Evolutionary conservation across 2,888 invertebrate genomes (phyloP).

Genomic region (Polylopha cassiicola): DNA sequence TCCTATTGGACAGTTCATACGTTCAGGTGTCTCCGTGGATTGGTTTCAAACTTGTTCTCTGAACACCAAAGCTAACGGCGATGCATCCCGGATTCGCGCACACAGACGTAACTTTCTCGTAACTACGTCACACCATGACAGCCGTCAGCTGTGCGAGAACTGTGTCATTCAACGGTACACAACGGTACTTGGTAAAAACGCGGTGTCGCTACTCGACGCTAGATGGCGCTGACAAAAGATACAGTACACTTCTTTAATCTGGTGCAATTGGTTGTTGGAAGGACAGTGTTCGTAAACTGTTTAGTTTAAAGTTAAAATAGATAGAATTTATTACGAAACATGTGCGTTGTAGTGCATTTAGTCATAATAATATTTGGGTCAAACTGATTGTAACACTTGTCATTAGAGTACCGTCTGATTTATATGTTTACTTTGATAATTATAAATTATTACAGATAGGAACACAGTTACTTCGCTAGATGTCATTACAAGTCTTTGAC

Average conservation of each 20-base stretch:
- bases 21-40: background rate
- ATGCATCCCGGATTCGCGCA: conserved; percentile 56
- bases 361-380: conserved; percentile 35
- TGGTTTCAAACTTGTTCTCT: conserved; percentile 35
- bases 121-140: conserved; percentile 40
- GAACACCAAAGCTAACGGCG: conserved; percentile 37
- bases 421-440: background rate
- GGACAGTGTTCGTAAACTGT: too few species aligned
- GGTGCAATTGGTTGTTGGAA: too few species aligned
- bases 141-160: conserved; percentile 65
- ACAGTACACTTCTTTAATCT: too few species aligned
- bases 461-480: conserved; percentile 33
- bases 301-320: conserved; percentile 8
- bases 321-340: conserved; percentile 24
- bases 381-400: conserved; percentile 31
- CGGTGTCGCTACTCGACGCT: conserved; percentile 49
- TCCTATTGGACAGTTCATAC: background rate
- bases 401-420: conserved; percentile 6
- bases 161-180: conserved; percentile 67
- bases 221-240: conserved; percentile 52
- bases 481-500: conserved; percentile 35
- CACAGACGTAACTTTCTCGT: conserved; percentile 38
- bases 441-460: background rate
- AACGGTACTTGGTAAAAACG: conserved; percentile 24
- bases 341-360: conserved; percentile 29